Percentiles rank a stretch among this genome's conserved stretches.
Evolutionary conservation across 92 coral and sea anemone genomes (phyloP).

Genomic region (Paramuricea clavata): DNA sequence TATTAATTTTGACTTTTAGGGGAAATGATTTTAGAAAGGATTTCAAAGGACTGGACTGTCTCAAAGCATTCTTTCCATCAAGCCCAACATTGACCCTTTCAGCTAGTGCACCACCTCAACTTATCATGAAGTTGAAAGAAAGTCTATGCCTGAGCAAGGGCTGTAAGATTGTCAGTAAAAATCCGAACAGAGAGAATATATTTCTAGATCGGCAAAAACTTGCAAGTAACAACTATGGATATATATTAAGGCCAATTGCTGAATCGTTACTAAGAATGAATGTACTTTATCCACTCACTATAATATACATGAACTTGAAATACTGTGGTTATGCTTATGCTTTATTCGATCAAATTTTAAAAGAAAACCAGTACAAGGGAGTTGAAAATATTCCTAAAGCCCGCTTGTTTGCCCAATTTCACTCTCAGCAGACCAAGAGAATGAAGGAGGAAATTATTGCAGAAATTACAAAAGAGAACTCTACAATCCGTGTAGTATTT

Average conservation of each 20-base stretch:
- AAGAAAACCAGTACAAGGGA: slow-evolving; percentile 34
- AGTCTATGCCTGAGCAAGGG: slow-evolving; percentile 33
- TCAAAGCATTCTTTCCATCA: slow-evolving; percentile 62
- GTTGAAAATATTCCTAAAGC: background rate
- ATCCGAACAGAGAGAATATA: slow-evolving; percentile 43
- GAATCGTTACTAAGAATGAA: background rate
- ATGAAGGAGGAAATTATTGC: background rate
- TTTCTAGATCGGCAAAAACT: slow-evolving; percentile 21
- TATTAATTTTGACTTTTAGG: too few species aligned
- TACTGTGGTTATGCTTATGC: too few species aligned
- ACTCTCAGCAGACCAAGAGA: background rate
- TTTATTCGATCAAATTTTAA: slow-evolving; percentile 38
- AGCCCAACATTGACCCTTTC: slow-evolving; percentile 65
- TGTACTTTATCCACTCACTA: slow-evolving; percentile 44
- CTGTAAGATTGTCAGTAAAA: slow-evolving; percentile 58
- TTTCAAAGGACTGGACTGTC: slow-evolving; percentile 55
- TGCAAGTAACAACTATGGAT: slow-evolving; percentile 19
- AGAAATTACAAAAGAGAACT: slow-evolving; percentile 17
- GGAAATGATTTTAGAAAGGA: too few species aligned
- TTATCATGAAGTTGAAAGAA: slow-evolving; percentile 37
- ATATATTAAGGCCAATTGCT: slow-evolving; percentile 50
- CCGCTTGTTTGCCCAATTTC: slow-evolving; percentile 30
- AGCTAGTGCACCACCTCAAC: slow-evolving; percentile 73
- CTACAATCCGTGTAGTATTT: background rate
- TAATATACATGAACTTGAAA: slow-evolving; percentile 48